Evolutionary conservation across 2,888 invertebrate species (phyloP), one percentile per base, ranked within the genome.

Genomic region (Exocentrus adspersus): DNA sequence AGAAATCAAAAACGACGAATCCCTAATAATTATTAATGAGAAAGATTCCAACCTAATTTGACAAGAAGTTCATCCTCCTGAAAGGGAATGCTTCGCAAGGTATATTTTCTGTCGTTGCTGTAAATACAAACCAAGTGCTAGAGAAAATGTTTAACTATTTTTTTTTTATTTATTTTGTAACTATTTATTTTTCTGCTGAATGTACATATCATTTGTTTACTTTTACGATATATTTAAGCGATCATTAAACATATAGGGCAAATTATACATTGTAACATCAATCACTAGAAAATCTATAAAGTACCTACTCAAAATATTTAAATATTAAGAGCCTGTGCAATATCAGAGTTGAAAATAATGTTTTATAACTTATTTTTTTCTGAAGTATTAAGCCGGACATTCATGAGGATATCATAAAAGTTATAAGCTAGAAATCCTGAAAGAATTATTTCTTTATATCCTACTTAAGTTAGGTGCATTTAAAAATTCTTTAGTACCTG

Each of bases 21-120:
- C 66, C 28, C 59, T 75, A 64, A n/a, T n/a, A n/a, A 62, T 73
- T 24, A 71, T 74, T 14, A 62, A 71, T 48, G 79, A 75, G 50
- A 75, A 72, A 20, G 75, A 76, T 32, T 61, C 75, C 21, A 73
- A 69, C 50, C 53, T 81, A 67, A 82, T 82, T 75, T 82, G 82
- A 82, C 82, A 82, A 69, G 79, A 81, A 73, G 77, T 81, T 51
- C 75, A 75, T 72, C 77, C 79, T 65, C 76, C 78, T 14, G 81
- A 81, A 60, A 73, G 76, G 73, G 81, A 79, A 71, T 79, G 81
- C 69, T 80, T 82, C 64, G 76, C 79, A 72, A 81, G 79, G 71
- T 83, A 81, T 68, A 82, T 83, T 69, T 82, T 83, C 72, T 83
- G 83, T 79, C 81, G 81, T 65, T 83, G 83, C 77, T 83, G 83